Evolutionary conservation across 2,113 vertebrate genomes (phyloP).

Genomic region (Plotosus lineatus): DNA sequence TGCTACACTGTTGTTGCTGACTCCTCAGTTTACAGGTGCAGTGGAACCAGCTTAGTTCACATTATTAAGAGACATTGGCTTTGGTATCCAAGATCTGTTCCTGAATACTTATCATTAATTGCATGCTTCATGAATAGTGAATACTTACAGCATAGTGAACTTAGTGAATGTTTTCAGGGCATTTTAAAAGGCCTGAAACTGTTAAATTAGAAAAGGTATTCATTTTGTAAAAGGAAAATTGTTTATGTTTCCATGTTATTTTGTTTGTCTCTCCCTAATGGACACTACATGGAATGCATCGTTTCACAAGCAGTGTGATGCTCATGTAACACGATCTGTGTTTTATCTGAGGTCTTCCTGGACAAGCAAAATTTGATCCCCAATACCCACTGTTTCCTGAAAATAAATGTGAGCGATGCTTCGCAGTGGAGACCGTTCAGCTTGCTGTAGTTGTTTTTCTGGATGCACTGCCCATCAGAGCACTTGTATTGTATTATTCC

Average conservation of each 20-base stretch:
- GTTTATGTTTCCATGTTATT: conserved; percentile 1
- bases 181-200: too few species aligned
- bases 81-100: neutral
- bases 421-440: neutral
- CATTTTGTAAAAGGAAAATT: neutral
- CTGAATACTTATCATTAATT: too few species aligned
- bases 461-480: neutral
- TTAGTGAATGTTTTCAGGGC: too few species aligned
- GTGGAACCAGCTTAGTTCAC: neutral
- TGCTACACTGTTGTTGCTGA: neutral
- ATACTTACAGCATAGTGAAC: too few species aligned
- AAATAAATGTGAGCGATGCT: neutral
- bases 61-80: neutral
- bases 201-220: neutral
- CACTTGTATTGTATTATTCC: neutral
- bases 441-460: neutral
- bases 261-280: neutral
- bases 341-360: neutral
- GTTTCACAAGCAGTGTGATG: neutral
- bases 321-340: neutral
- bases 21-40: conserved; percentile 2
- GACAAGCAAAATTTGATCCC: conserved; percentile 7
- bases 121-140: too few species aligned
- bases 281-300: neutral
- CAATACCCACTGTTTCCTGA: neutral